Evolutionary conservation across 1,140 invertebrate species (phyloP).

Genomic region (Hormaphis cornu): DNA sequence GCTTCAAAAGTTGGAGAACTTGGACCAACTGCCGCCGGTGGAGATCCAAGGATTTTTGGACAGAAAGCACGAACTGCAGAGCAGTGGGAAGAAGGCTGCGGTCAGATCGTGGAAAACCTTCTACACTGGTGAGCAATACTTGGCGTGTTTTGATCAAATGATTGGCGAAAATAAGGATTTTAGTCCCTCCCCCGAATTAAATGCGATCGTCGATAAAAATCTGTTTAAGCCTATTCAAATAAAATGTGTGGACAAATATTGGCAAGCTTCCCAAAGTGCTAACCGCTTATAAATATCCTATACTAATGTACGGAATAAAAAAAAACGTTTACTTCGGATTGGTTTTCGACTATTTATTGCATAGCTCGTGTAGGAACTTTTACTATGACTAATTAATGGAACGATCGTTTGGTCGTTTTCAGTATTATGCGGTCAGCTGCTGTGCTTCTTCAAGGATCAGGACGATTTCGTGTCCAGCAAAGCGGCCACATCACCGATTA

Average conservation of each 20-base stretch:
- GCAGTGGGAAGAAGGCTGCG: conserved; percentile 85
- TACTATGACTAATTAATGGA: no score
- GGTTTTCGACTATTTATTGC: no score
- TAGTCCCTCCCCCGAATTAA: no score
- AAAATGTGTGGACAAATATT: no score
- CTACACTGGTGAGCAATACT: conserved; percentile 55
- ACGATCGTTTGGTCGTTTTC: conserved; percentile 34
- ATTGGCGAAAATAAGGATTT: neutral
- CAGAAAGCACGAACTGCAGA: conserved; percentile 87
- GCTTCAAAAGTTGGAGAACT: conserved; percentile 58
- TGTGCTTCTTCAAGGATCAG: conserved; percentile 97
- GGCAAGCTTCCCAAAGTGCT: no score
- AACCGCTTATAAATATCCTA: no score
- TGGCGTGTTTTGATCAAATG: neutral
- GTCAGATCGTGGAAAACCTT: conserved; percentile 92
- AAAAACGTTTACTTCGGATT: no score
- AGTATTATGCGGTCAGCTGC: conserved; percentile 87
- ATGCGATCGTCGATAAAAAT: no score
- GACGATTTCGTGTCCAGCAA: conserved; percentile 81
- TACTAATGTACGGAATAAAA: no score
- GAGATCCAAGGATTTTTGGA: conserved; percentile 88
- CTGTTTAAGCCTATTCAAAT: no score
- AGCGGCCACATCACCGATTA: conserved; percentile 79
- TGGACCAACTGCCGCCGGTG: conserved; percentile 70
- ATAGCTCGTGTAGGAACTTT: no score